phyloP scores from a whole-genome alignment of 2,797 vertebrate species.

The Lemur catta region DNA sequence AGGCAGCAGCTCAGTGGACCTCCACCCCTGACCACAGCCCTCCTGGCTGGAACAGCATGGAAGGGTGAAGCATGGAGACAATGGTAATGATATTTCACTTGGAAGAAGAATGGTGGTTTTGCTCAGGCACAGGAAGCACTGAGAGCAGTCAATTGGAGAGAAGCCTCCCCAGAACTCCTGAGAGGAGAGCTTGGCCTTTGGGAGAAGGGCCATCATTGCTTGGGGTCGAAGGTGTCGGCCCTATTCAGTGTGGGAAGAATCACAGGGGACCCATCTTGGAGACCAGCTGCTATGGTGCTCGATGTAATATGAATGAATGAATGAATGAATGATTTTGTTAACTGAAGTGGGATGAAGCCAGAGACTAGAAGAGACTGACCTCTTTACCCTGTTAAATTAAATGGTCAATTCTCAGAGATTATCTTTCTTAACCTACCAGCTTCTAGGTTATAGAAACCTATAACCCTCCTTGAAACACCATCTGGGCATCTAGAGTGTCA shows the following conservation, averaged over 20 bases:
- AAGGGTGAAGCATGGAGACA: not conserved
- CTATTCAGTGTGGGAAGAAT: not conserved
- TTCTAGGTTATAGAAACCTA: too few relatives aligned
- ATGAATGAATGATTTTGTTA: not conserved
- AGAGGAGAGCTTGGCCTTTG: not conserved
- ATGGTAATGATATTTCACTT: not conserved
- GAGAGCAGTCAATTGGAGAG: not conserved
- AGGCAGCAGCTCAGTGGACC: not conserved
- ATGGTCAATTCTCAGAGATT: not conserved
- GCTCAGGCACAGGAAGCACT: not conserved
- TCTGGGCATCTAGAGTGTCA: not conserved
- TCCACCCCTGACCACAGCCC: rapidly evolving
- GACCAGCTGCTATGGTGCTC: not conserved
- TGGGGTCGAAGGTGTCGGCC: not conserved
- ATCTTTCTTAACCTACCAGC: not conserved
- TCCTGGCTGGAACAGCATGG: not conserved
- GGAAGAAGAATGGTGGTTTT: not conserved
- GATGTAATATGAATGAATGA: not conserved
- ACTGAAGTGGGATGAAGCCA: not conserved
- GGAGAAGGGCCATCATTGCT: not conserved
- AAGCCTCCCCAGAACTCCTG: not conserved
- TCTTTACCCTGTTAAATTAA: not conserved
- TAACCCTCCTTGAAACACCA: not conserved
- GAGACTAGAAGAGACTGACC: not conserved
- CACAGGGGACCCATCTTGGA: not conserved